These are phyloP conservation scores for Ciconia nigra DNA, from an alignment of 2,797 vertebrate species.

Conservation along the genomic window DNA sequence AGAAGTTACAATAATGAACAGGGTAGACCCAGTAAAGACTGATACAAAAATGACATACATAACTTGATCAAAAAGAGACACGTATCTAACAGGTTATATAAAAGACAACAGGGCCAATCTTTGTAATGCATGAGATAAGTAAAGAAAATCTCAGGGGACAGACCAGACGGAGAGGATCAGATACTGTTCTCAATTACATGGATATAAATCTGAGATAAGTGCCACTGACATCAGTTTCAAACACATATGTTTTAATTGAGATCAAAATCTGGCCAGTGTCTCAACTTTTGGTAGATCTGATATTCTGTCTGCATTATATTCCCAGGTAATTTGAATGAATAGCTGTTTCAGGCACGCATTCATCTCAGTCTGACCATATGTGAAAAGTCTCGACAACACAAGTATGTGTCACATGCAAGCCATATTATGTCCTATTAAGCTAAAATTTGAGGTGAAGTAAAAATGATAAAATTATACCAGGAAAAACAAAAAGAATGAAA, in stretches of 20 bases:
- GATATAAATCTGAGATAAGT: not conserved
- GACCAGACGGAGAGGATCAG: accelerated
- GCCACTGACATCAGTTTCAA: not conserved
- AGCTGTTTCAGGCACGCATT: not conserved
- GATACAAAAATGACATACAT: not conserved
- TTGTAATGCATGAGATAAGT: not conserved
- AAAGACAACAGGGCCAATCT: not conserved
- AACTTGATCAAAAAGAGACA: not conserved
- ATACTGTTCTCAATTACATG: not conserved
- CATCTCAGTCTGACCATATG: accelerated
- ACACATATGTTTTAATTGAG: not conserved
- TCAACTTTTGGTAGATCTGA: not conserved
- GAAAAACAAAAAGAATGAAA: not conserved
- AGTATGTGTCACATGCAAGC: not conserved
- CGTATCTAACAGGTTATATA: not conserved
- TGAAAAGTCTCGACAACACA: not conserved
- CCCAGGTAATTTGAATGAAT: not conserved
- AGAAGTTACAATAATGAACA: not conserved
- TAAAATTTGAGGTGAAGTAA: not conserved
- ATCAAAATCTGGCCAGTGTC: not conserved
- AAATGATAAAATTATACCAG: not conserved
- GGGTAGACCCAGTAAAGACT: not conserved
- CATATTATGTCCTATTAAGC: not conserved
- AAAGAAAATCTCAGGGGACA: not conserved
- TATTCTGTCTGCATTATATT: not conserved